Evolutionary conservation across 2,888 invertebrate species (phyloP).

Genomic region (Halocaridina rubra): DNA sequence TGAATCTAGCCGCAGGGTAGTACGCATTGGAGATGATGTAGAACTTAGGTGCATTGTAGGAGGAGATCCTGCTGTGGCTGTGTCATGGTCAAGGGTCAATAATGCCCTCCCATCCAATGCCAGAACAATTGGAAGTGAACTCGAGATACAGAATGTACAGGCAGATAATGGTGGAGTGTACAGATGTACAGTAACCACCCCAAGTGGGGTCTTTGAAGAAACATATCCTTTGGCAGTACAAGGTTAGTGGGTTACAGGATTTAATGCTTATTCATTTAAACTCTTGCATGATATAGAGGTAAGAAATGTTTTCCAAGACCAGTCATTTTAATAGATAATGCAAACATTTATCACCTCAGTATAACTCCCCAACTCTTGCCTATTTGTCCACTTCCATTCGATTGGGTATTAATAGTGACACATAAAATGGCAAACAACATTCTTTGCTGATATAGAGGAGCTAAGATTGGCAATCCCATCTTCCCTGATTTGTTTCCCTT

Average conservation of each 20-base stretch:
- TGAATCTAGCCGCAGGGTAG: constrained; percentile 22
- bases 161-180: constrained; percentile 54
- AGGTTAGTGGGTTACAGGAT: constrained; percentile 50
- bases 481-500: too few species aligned
- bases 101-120: constrained; percentile 27
- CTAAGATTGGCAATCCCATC: too few species aligned
- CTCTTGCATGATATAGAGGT: too few species aligned
- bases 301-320: too few species aligned
- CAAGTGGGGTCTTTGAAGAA: constrained; percentile 53
- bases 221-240: constrained; percentile 50
- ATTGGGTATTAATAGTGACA: too few species aligned
- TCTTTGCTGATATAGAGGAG: too few species aligned
- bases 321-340: too few species aligned
- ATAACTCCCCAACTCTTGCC: too few species aligned
- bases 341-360: too few species aligned
- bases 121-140: not conserved
- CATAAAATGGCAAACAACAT: too few species aligned
- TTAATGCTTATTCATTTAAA: too few species aligned
- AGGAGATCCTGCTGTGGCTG: constrained; percentile 35
- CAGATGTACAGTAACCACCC: constrained; percentile 53
- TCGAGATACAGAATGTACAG: constrained; percentile 35
- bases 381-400: too few species aligned
- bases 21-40: constrained; percentile 44
- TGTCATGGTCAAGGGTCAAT: constrained; percentile 42
- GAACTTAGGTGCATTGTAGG: constrained; percentile 50